These are phyloP conservation scores for Isurus oxyrinchus DNA, from an alignment of 2,113 vertebrate species.

Conservation along the genomic window DNA sequence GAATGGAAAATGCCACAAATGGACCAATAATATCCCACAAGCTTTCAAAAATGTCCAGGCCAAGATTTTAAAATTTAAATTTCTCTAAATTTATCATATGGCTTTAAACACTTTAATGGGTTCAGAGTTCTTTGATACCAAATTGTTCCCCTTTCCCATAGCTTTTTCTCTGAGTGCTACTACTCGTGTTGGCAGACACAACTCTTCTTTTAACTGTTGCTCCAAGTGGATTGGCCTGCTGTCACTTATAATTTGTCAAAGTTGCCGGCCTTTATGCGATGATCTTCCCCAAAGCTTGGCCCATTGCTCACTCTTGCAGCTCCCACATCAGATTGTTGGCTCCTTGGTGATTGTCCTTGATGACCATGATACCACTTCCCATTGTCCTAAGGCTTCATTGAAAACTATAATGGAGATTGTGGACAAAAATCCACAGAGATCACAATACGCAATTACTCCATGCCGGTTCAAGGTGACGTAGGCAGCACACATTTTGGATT, in stretches of 20 bases:
- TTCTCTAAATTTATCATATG: neutral
- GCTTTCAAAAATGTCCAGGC: neutral
- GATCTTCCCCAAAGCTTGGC: neutral
- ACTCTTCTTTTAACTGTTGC: neutral
- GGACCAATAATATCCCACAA: neutral
- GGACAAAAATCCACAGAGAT: no score
- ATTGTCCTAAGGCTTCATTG: neutral
- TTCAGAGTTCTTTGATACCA: neutral
- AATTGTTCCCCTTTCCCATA: neutral
- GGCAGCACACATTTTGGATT: no score
- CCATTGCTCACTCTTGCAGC: neutral
- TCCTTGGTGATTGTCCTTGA: neutral
- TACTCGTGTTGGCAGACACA: neutral
- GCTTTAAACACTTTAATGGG: neutral
- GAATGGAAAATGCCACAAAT: neutral
- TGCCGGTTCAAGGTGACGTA: no score
- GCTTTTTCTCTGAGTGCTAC: neutral
- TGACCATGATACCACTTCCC: neutral
- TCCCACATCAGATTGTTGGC: neutral
- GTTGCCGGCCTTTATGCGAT: neutral
- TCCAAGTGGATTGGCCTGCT: neutral
- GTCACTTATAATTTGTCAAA: neutral
- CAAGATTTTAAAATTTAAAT: neutral
- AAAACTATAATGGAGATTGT: no score
- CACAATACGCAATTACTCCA: no score